phyloP scores from a whole-genome alignment of 2,888 invertebrate genomes.

The Drosophila anomalata region DNA sequence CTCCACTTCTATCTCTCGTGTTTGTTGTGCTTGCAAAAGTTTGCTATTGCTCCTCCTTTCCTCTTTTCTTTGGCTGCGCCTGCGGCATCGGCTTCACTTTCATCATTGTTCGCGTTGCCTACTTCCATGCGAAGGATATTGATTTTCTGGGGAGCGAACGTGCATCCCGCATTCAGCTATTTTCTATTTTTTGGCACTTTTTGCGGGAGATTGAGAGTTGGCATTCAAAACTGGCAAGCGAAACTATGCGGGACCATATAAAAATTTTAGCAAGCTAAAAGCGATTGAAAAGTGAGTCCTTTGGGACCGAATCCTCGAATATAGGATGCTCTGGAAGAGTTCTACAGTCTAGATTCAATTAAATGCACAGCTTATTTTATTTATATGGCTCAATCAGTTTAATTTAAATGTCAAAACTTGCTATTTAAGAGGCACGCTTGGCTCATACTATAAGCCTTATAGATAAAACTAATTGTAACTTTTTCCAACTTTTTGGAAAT shows the following conservation, averaged over 20 bases:
- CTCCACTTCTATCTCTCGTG: conserved; percentile 44
- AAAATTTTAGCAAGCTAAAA: conserved; percentile 33
- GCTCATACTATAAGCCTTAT: not conserved
- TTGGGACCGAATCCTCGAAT: not conserved
- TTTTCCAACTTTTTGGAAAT: conserved; percentile 11
- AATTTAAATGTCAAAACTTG: not conserved
- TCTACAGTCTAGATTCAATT: not conserved
- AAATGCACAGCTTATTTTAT: not conserved
- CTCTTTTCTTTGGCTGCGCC: conserved; percentile 21
- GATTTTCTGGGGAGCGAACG: conserved; percentile 49
- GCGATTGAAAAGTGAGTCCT: conserved; percentile 19
- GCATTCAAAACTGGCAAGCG: conserved; percentile 26
- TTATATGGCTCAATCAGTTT: not conserved
- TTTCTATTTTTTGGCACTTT: conserved; percentile 37
- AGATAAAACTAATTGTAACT: conserved; percentile 8
- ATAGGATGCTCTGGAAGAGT: conserved; percentile 9
- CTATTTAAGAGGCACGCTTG: not conserved
- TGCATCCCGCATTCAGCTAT: conserved; percentile 16
- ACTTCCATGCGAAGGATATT: conserved; percentile 55
- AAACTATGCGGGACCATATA: conserved; percentile 36
- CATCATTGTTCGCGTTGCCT: conserved; percentile 59
- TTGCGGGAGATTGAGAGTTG: conserved; percentile 16
- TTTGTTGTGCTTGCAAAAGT: conserved; percentile 40
- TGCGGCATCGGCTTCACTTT: conserved; percentile 52
- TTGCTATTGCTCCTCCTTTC: conserved; percentile 17